Conservation (phyloP, 35 echinoderm and acorn worm genomes). For the Lytechinus variegatus region DNA sequence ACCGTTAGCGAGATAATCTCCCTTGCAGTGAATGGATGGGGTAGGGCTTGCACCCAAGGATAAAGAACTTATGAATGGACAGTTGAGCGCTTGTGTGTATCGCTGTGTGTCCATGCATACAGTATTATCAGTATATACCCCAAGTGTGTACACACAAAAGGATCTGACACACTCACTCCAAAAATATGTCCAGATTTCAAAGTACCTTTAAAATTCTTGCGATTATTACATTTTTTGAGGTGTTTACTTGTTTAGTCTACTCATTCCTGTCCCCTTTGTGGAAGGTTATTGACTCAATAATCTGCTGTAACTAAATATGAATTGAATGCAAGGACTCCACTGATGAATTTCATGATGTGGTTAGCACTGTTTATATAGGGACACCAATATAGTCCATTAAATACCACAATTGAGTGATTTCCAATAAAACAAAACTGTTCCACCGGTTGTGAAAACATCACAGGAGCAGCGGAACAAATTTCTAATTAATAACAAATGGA, state of each 20-base stretch:
- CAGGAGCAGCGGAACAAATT: background rate
- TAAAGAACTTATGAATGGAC: background rate
- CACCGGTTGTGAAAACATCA: background rate
- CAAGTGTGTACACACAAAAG: background rate
- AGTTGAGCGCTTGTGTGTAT: background rate
- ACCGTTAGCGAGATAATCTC: constrained; percentile 22
- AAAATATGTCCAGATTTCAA: constrained; percentile 10
- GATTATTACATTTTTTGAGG: background rate
- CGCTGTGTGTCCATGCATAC: background rate
- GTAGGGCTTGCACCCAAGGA: background rate
- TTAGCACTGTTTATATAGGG: background rate
- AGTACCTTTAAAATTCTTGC: background rate
- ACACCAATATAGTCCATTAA: background rate
- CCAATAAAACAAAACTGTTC: background rate
- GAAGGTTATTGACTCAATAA: background rate
- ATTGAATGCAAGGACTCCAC: background rate
- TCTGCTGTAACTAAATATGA: background rate
- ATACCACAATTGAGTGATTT: background rate
- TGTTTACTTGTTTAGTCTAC: constrained; percentile 28
- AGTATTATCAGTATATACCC: background rate
- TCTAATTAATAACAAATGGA: too few species aligned
- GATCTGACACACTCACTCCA: background rate
- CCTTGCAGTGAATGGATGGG: constrained; percentile 19
- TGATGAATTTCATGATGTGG: background rate
- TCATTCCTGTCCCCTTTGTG: background rate